Evolutionary conservation across 2,888 invertebrate genomes (phyloP), one percentile per base, ranked within the genome.

Genomic region (Trachelus tabidus): DNA sequence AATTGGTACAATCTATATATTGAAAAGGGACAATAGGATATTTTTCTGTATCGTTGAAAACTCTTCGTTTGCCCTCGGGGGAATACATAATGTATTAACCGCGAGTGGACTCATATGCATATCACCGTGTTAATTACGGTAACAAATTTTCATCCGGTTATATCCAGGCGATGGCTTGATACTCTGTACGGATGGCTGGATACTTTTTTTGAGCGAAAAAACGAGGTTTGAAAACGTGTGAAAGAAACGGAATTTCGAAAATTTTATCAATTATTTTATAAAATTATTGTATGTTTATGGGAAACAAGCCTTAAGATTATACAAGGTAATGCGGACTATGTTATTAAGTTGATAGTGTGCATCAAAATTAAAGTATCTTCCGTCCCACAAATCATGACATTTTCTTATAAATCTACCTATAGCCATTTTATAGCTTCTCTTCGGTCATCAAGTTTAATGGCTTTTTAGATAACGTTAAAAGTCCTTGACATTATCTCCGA

Each of bases 341-440:
- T 6, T 56, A 56, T 82, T 85, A 84, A 73, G 56, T 77, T 68
- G 30, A 69, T 30, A 75, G 69, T 76, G 78, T 75, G 76, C 69
- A 56, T 35, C 37, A 68, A 76, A 74, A 79, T 81, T 79, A 81
- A 77, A 79, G 75, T 71, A 78, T 75, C 30, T 34, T 23, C 11
- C 34, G 34, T 71, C 12, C 37, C 76, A 35, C 33, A 69, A 37
- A n/a, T 56, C 31, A 12, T 75, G 35, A 76, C 76, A 30, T 68
- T 73, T 76, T 69, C 15, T 23, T 23, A 23, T 56, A 23, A 56
- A 56, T 56, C 23, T 23, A 56, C 23, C 56, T 56, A 15, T 0
- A 15, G 56, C 56, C 6, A 15, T 40, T 40, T 40, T 6, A 40
- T 40, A 4, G 15, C 15, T 40, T 40, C 12, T 40, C 6, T 6